A percentile compares a stretch with the other conserved stretches of the same genome.
Conservation (phyloP, 1,140 invertebrate genomes). For the Parasteatoda tepidariorum region DNA sequence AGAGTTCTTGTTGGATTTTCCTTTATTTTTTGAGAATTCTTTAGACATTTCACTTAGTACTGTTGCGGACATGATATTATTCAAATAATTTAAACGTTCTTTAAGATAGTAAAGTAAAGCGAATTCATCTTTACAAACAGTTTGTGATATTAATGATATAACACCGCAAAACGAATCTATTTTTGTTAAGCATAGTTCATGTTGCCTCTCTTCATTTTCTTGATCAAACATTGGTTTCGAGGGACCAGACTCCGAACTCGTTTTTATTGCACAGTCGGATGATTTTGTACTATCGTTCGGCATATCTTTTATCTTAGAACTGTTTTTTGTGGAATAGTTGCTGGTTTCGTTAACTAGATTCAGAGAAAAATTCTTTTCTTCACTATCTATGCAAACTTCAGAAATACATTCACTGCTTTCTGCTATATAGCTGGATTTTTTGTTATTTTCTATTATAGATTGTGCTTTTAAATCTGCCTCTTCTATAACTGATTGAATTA, state of each 20-base stretch:
- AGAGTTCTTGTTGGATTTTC: background rate
- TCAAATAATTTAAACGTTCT: background rate
- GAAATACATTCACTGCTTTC: too few relatives aligned
- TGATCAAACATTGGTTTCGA: too few relatives aligned
- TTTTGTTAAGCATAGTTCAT: background rate
- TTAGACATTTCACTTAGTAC: background rate
- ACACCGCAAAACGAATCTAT: conserved; percentile 18
- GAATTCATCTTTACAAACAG: conserved; percentile 26
- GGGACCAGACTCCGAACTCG: too few relatives aligned
- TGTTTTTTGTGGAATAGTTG: too few relatives aligned
- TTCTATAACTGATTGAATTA: background rate
- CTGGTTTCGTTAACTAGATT: too few relatives aligned
- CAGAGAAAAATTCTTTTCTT: too few relatives aligned
- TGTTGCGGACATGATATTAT: background rate
- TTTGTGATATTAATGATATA: background rate
- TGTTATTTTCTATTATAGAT: background rate
- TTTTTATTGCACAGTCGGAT: too few relatives aligned
- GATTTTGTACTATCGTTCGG: too few relatives aligned
- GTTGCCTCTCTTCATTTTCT: too few relatives aligned
- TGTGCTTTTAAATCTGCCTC: background rate
- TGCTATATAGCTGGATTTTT: too few relatives aligned
- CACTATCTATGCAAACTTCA: too few relatives aligned
- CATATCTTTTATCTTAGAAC: too few relatives aligned
- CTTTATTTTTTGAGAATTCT: background rate
- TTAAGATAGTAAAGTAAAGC: conserved; percentile 22